phyloP scores from a whole-genome alignment of 2,113 vertebrate genomes.

The Perca flavescens region DNA sequence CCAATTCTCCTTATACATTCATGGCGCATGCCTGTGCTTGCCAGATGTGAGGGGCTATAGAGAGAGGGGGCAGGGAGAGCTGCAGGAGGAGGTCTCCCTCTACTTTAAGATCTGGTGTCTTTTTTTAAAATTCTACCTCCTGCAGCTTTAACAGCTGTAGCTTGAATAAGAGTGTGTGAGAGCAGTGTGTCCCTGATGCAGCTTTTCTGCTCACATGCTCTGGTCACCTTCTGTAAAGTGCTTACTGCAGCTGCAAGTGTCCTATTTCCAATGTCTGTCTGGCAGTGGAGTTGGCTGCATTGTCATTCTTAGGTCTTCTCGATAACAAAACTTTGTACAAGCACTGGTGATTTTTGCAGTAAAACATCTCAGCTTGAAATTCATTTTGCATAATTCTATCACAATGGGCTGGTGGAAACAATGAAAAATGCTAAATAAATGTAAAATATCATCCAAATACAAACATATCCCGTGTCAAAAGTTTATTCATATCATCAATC shows the following conservation, averaged over 20 bases:
- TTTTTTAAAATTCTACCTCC: too few relatives aligned
- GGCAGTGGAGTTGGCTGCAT: slow-evolving; percentile 16
- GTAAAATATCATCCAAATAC: neutral
- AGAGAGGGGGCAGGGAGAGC: too few relatives aligned
- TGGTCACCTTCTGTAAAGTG: slow-evolving; percentile 53
- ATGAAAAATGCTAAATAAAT: neutral
- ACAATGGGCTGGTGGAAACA: neutral
- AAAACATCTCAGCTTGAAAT: slow-evolving; percentile 4
- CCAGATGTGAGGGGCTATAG: too few relatives aligned
- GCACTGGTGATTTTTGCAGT: neutral
- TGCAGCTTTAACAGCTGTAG: neutral
- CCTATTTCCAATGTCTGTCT: slow-evolving; percentile 38
- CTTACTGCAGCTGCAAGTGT: slow-evolving; percentile 44
- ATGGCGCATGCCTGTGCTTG: too few relatives aligned
- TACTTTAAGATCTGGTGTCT: too few relatives aligned
- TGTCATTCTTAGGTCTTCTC: neutral
- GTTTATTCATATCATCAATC: neutral
- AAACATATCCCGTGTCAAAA: neutral
- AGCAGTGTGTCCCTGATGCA: slow-evolving; percentile 4
- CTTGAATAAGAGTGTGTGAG: slow-evolving; percentile 1
- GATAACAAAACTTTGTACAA: neutral
- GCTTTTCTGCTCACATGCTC: neutral
- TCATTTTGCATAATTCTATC: neutral
- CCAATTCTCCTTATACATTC: too few relatives aligned
- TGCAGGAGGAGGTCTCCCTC: too few relatives aligned